Evolutionary conservation across 2,797 vertebrate genomes (phyloP).

Genomic region (Hirundo rustica): DNA sequence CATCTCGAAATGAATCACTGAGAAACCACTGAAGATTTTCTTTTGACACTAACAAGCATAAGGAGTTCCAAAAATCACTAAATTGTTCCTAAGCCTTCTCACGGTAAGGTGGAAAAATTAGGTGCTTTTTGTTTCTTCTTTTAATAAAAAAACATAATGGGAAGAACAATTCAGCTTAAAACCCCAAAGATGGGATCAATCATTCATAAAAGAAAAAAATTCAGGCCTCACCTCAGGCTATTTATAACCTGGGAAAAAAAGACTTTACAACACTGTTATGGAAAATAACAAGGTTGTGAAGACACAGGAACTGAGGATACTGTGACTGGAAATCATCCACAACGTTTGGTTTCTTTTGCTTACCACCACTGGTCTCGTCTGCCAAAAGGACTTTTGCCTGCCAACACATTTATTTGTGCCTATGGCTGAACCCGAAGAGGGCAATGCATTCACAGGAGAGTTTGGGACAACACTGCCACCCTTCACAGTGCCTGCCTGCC

Average conservation of each 20-base stretch:
- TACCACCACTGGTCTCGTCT: not conserved
- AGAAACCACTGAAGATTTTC: not conserved
- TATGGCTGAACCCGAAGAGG: not conserved
- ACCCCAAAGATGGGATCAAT: not conserved
- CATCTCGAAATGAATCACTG: not conserved
- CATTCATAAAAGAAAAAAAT: not conserved
- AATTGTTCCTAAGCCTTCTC: not conserved
- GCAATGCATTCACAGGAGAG: fast-evolving
- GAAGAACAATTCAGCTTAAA: not conserved
- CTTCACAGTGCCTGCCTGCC: not conserved
- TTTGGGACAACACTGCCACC: not conserved
- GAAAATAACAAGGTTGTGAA: not conserved
- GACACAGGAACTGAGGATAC: not conserved
- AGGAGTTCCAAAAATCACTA: not conserved
- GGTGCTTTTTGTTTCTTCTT: not conserved
- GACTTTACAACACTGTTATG: not conserved
- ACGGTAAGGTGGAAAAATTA: not conserved
- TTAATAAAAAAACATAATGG: not conserved
- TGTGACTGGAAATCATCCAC: not conserved
- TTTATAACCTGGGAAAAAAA: not conserved
- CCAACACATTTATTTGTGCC: not conserved
- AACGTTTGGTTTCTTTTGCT: not conserved
- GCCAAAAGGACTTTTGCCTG: not conserved
- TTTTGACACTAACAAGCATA: not conserved
- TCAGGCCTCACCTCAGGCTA: not conserved